Base-by-base conservation (phyloP, 2,888 invertebrate genomes). In the Shargacucullia verbasci region DNA sequence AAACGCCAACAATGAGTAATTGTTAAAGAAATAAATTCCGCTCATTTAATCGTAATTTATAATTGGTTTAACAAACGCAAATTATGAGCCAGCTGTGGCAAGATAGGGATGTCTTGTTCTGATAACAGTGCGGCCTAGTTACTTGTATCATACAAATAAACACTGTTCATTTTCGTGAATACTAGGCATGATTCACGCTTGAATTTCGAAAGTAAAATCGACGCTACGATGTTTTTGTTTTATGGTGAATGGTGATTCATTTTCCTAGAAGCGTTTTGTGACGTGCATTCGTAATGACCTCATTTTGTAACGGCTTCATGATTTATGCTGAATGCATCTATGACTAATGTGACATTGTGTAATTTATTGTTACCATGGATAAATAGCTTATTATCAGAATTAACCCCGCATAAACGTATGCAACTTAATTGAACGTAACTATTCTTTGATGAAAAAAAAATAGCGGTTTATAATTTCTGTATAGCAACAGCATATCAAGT, bases 91-190 rank as follows among this genome's bases (percentile, higher is more conserved):
- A 68, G 70, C 76, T 74, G 73, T 53, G 75, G 60, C 54, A 58
- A 59, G 81, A 83, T 80, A 81, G 53, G 38, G 49, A 47, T 65
- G 81, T 82, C 79, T 76, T 64, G 65, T 60, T 38, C 49, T 41
- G 77, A 78, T 78, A 78, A 68, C 41, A 67, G 70, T 53, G 48
- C 76, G 79, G 37, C 78, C 83, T 78, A 81, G 56, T 80, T 82
- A 43, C 13, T 40, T 55, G 20, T 70, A 75, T 70, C 64, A 73
- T 56, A 63, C 47, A 70, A 62, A 74, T 53, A 59, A 46, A 54
- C 14, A 37, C 50, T 72, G 57, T 73, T 47, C 33, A n/a, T 40
- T 45, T 70, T 61, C 39, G 47, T 59, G 54, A 70, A 67, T 53
- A 66, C 44, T 37, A 70, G 27, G n/a, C n/a, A 20, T 69, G 65